Evolutionary conservation across 2,113 vertebrate species (phyloP), one percentile per base, ranked within the genome.

Genomic region (Alectura lathami): DNA sequence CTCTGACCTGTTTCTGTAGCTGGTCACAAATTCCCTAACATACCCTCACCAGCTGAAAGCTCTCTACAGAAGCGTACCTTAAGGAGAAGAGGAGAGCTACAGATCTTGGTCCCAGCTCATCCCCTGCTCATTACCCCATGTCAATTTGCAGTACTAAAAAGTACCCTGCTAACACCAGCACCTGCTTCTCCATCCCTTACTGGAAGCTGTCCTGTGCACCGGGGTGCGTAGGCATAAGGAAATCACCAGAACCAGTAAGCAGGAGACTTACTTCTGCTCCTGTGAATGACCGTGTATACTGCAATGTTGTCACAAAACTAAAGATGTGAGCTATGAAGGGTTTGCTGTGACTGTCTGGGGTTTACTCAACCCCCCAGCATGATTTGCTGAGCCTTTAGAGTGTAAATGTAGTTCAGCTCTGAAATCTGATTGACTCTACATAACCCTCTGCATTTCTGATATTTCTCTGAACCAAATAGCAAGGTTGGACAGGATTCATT

Each of bases 121-220:
- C 24, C 79, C 42, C 56, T 1, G 2, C 53, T 88, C 4, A 1
- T 68, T 64, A 38, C 27, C 42, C 43, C 0, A 0, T 30, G n/a
- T 53, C 48, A 51, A 7, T 56, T 32, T 56, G 20, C 30, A 56
- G 17, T 21, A n/a, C 32, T 27, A n/a, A 20, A 48, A 82, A 68
- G 57, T 23, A 48, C 29, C 27, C 48, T 73, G 57, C 83, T 69
- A 53, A 66, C 48, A 34, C 2, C 1, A 85, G 62, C 79, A 62
- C 2, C 26, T 88, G 50, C 66, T 83, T 76, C 68, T 30, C 53
- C 54, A 1, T n/a, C 26, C 68, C 30, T 60, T 13, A 11, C 45
- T 80, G 83, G 47, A 60, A 85, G 51, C 27, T 63, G 47, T 26
- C 62, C 77, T 54, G 30, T 78, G 48, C 0, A 1, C 62, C 30